phyloP scores from a whole-genome alignment of 2,113 vertebrate species.

The Morone saxatilis region DNA sequence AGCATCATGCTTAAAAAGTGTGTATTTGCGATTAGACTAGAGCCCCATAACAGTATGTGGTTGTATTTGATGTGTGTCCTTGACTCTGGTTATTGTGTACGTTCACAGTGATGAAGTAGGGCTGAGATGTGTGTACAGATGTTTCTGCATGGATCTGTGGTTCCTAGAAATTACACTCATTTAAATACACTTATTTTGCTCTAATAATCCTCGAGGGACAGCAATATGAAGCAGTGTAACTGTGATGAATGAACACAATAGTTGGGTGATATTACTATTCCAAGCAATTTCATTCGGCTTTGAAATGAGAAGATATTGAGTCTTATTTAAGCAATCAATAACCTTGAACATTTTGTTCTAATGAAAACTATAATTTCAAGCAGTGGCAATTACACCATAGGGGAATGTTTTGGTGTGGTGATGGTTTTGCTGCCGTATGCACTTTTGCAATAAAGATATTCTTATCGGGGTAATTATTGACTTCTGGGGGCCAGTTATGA shows the following conservation, averaged over 20 bases:
- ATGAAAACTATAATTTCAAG: slow-evolving; percentile 88
- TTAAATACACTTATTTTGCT: slow-evolving; percentile 82
- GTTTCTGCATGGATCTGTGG: slow-evolving; percentile 69
- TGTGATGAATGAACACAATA: slow-evolving; percentile 81
- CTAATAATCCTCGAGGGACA: slow-evolving; percentile 79
- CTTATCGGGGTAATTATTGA: slow-evolving; percentile 87
- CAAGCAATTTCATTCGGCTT: slow-evolving; percentile 81
- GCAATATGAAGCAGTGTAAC: slow-evolving; percentile 70
- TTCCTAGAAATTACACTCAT: slow-evolving; percentile 78
- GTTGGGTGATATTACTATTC: slow-evolving; percentile 83
- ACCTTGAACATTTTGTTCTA: slow-evolving; percentile 85
- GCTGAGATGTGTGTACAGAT: slow-evolving; percentile 68
- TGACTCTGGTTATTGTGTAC: slow-evolving; percentile 42
- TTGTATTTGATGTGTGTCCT: slow-evolving; percentile 51
- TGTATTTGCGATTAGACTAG: slow-evolving; percentile 31
- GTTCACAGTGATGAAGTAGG: slow-evolving; percentile 56
- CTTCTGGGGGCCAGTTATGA: slow-evolving; percentile 83
- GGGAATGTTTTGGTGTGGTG: slow-evolving; percentile 82
- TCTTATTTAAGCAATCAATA: slow-evolving; percentile 88
- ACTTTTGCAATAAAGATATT: slow-evolving; percentile 87
- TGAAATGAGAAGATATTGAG: slow-evolving; percentile 84
- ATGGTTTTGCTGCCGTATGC: slow-evolving; percentile 83
- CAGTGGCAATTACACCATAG: slow-evolving; percentile 83
- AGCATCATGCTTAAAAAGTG: slow-evolving; percentile 10
- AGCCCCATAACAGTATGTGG: slow-evolving; percentile 23